Evolutionary conservation across 2,797 vertebrate species (phyloP), one percentile per base, ranked within the genome.

Genomic region (Notamacropus eugenii): DNA sequence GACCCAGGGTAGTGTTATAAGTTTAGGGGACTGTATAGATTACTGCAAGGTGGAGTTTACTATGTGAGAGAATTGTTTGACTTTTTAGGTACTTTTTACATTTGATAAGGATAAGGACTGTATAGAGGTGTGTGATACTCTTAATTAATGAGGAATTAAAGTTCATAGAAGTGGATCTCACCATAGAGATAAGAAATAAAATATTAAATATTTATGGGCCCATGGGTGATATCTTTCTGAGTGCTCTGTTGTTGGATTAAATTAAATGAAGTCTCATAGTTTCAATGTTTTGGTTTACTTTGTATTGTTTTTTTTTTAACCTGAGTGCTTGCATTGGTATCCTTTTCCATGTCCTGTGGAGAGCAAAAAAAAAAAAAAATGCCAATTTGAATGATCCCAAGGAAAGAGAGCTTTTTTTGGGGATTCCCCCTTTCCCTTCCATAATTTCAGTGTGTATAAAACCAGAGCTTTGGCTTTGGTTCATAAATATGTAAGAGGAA

Each of bases 51-150:
- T n/a, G 8, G 67, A 82, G 8, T 46, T 67, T 82, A 46, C 14
- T 34, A 14, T 46, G 10, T 8, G 19, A 82, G 16, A 2, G 8
- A 0, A 82, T 46, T 82, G n/a, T n/a, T 82, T 82, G 19, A 24
- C n/a, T 82, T 82, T 24, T 82, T 46, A 82, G n/a, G 19, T 82
- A 46, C n/a, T 40, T 8, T 40, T 82, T 82, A 19, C 67, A 19
- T 82, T 82, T 82, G 67, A 19, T 46, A 19, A 82, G 67, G 8
- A 2, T 82, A 40, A 2, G 19, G 67, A 24, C 1, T 74, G 16
- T 40, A 22, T 40, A 5, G 6, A 40, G 67, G 16, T 8, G 0
- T 0, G 0, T 10, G 46, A 0, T 22, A 24, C 19, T 74, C 34
- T 19, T 74, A 74, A 40, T 3, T n/a, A 74, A 19, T 40, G 34